Percentiles rank a stretch among this genome's conserved stretches.
Conservation (phyloP, 2,888 invertebrate genomes). For the Latheticus oryzae region DNA sequence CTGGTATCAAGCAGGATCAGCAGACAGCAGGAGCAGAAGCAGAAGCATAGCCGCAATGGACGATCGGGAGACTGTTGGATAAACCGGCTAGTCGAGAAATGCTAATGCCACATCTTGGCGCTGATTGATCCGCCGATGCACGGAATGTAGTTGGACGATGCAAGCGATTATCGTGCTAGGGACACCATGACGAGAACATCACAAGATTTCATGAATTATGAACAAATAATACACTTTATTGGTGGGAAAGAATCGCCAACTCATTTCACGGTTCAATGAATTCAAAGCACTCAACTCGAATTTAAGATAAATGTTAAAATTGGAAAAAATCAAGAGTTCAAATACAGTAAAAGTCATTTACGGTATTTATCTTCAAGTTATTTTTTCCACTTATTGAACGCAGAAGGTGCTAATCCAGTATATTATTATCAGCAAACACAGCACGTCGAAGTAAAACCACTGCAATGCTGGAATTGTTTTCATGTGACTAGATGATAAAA, state of each 20-base stretch:
- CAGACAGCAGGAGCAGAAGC: slow-evolving; percentile 39
- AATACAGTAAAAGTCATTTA: too few species aligned
- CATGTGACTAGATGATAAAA: slow-evolving; percentile 11
- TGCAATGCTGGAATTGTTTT: slow-evolving; percentile 11
- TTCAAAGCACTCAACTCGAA: too few species aligned
- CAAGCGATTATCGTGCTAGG: slow-evolving; percentile 29
- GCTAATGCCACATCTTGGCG: slow-evolving; percentile 42
- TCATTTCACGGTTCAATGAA: slow-evolving; percentile 26
- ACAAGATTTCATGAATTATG: slow-evolving; percentile 18
- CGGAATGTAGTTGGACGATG: slow-evolving; percentile 39
- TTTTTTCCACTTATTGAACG: too few species aligned
- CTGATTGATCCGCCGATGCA: slow-evolving; percentile 43
- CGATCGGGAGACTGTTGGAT: slow-evolving; percentile 16
- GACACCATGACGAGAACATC: slow-evolving; percentile 28
- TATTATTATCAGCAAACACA: slow-evolving; percentile 10
- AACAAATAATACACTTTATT: slow-evolving; percentile 26
- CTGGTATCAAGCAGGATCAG: too few species aligned
- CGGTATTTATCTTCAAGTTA: too few species aligned
- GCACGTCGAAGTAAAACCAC: slow-evolving; percentile 15
- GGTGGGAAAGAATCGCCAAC: slow-evolving; percentile 1
- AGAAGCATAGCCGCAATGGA: slow-evolving; percentile 23
- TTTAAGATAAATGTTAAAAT: too few species aligned
- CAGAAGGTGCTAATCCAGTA: slow-evolving; percentile 8
- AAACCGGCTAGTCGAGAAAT: slow-evolving; percentile 45
- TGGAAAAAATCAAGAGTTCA: too few species aligned